phyloP scores from a whole-genome alignment of 2,113 vertebrate species.

The Hemibagrus wyckioides region DNA sequence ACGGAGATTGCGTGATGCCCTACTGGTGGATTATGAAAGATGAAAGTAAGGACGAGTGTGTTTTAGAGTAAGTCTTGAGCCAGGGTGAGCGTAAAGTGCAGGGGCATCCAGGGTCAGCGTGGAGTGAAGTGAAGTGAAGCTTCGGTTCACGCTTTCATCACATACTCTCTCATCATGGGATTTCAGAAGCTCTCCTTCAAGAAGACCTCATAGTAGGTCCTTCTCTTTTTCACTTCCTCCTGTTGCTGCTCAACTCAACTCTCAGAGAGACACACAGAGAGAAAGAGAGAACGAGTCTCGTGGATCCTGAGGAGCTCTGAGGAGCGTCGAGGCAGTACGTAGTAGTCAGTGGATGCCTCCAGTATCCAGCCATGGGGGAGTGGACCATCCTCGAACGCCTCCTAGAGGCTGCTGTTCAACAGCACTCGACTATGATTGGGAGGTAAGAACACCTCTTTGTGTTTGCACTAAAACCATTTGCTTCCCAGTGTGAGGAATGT shows the following conservation, averaged over 20 bases:
- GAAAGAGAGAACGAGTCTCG: neutral
- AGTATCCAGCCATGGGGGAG: constrained; percentile 88
- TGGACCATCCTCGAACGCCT: constrained; percentile 99
- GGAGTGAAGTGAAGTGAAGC: neutral
- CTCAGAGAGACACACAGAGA: neutral
- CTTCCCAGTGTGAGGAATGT: neutral
- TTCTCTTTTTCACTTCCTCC: neutral
- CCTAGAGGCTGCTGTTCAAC: constrained; percentile 97
- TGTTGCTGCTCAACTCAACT: constrained; percentile 29
- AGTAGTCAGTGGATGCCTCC: constrained; percentile 65
- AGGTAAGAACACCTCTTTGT: constrained; percentile 78
- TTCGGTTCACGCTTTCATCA: neutral
- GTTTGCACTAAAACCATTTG: neutral
- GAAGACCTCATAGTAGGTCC: constrained; percentile 1
- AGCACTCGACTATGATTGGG: constrained; percentile 99
- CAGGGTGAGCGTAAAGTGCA: constrained; percentile 10
- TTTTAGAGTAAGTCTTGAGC: neutral
- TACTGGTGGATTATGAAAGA: constrained; percentile 42
- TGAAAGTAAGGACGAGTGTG: constrained; percentile 10
- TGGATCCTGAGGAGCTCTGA: constrained; percentile 1
- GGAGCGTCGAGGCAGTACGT: neutral
- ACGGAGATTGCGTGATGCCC: constrained; percentile 4
- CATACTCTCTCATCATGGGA: neutral
- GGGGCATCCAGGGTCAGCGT: constrained; percentile 33
- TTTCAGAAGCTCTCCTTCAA: neutral